A percentile compares a stretch with the other conserved stretches of the same genome.
Evolutionary conservation across 2,888 invertebrate genomes (phyloP).

Genomic region (Dichetophora obliterata): DNA sequence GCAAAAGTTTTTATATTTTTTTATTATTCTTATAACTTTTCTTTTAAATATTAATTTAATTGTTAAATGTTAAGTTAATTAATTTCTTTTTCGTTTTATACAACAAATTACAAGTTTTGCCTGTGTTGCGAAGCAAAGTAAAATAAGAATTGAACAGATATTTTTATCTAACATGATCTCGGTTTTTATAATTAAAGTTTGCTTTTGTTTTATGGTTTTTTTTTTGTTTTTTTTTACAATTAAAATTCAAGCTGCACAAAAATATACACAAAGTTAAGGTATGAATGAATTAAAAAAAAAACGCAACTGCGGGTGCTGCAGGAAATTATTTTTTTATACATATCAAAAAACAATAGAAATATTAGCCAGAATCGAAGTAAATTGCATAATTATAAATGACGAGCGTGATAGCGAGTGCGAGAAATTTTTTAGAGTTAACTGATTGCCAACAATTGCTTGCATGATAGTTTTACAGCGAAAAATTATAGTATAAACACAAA

Average conservation of each 20-base stretch:
- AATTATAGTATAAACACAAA: too few species aligned
- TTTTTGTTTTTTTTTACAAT: constrained; percentile 26
- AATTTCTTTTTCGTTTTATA: constrained; percentile 20
- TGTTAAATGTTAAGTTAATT: background rate
- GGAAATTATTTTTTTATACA: background rate
- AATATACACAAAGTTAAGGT: constrained; percentile 19
- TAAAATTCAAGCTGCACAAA: constrained; percentile 28
- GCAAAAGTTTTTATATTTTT: constrained; percentile 8
- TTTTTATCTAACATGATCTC: constrained; percentile 5
- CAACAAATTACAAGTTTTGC: constrained; percentile 31
- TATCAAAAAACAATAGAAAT: too few species aligned
- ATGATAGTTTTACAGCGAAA: too few species aligned
- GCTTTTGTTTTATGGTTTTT: background rate
- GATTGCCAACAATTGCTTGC: too few species aligned
- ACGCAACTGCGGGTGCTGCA: constrained; percentile 1
- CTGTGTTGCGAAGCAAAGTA: constrained; percentile 20
- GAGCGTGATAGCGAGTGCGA: too few species aligned
- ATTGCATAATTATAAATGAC: too few species aligned
- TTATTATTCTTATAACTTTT: background rate
- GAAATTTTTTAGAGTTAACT: too few species aligned
- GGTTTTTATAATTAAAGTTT: background rate
- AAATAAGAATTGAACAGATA: constrained; percentile 13
- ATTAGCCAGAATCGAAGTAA: too few species aligned
- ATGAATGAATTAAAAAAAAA: background rate
- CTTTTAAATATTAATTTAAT: background rate